phyloP scores from a whole-genome alignment of 1,140 invertebrate species.

The Ridgeia piscesae region DNA sequence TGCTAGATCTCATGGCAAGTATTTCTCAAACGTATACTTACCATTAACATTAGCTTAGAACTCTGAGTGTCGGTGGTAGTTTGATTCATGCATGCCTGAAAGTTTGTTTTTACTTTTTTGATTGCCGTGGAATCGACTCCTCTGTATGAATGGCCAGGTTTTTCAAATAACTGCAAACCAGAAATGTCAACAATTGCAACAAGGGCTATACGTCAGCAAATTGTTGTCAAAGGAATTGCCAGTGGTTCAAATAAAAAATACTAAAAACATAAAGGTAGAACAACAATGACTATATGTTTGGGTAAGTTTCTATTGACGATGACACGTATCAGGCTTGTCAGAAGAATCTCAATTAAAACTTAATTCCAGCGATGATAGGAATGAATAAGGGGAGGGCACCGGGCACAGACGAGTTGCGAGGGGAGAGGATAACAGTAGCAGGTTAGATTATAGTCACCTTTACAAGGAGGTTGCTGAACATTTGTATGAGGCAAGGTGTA shows the following conservation, averaged over 20 bases:
- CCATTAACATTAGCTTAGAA: not conserved
- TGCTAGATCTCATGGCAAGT: not conserved
- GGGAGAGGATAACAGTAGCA: too few species aligned
- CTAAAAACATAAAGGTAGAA: not conserved
- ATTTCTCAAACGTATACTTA: not conserved
- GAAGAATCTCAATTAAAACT: too few species aligned
- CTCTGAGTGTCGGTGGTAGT: not conserved
- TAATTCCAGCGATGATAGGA: too few species aligned
- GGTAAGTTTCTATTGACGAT: not conserved
- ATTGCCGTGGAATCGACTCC: constrained; percentile 15
- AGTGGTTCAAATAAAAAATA: not conserved
- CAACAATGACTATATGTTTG: not conserved
- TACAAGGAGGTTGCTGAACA: too few species aligned
- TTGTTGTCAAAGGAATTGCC: not conserved
- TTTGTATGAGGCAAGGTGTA: too few species aligned
- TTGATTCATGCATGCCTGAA: constrained; percentile 19
- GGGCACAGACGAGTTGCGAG: too few species aligned
- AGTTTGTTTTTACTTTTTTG: constrained; percentile 15
- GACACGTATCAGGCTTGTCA: too few species aligned
- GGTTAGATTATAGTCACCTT: too few species aligned
- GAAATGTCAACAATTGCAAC: not conserved
- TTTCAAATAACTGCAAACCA: constrained; percentile 17
- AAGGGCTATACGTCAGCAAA: not conserved
- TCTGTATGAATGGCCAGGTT: constrained; percentile 6
- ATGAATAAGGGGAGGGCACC: too few species aligned